Base-by-base conservation (phyloP, 2,888 invertebrate species). In the Parnassius smintheus region DNA sequence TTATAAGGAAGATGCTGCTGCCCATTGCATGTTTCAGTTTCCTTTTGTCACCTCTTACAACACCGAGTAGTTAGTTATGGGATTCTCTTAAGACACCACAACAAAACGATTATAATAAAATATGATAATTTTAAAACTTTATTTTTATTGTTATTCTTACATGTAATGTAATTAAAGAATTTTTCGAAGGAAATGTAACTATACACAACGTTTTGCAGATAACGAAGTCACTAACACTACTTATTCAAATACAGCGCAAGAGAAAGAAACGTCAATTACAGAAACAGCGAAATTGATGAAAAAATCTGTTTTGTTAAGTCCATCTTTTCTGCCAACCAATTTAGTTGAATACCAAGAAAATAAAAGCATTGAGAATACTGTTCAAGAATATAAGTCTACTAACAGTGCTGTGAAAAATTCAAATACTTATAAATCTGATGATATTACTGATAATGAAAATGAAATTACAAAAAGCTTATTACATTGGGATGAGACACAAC, bases 281-380 rank as follows among this genome's bases (percentile, higher is more conserved):
- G 81, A 90, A 81, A 91, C 90, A 62, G 88, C 87, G 64, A 80
- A 70, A 70, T 80, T 90, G 64, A 86, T 90, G 85, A 89, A 82
- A 71, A 77, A 80, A 59, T 88, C 90, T 13, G 81, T 91, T 45
- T 81, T 88, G 65, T 76, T 91, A 63, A 91, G 91, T 70, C 88
- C 90, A 41, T 84, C 88, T 48, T 88, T 88, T 77, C 75, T 61
- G 72, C 79, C 52, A 68, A 73, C 41, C 65, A 71, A 64, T 55
- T 72, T 56, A 75, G 76, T 18, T 13, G 13, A 9, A 13, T 13
- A 49, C 8, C n/a, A 3, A 49, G 13, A 13, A 49, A 13, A 49
- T 49, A 12, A 8, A 13, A 12, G 12, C 2, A 49, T 2, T 9
- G 9, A 13, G 2, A 13, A 49, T 11, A 44, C 44, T 44, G 44